A percentile compares a stretch with the other conserved stretches of the same genome.
These are phyloP conservation scores for Ceyx erithaca DNA, from an alignment of 2,797 vertebrate genomes.

Conservation along the genomic window DNA sequence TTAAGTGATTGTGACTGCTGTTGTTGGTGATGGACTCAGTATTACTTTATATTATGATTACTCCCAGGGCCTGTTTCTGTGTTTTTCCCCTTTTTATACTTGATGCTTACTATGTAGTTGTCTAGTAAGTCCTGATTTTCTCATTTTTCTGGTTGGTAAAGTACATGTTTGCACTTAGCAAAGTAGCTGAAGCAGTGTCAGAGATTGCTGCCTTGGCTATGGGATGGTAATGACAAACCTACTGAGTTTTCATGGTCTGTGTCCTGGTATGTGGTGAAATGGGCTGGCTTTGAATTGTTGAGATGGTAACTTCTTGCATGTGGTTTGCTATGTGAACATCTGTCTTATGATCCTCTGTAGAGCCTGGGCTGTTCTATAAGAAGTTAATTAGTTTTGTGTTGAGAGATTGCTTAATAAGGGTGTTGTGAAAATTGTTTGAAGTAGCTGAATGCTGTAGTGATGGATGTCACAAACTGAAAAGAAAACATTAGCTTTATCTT, in stretches of 20 bases:
- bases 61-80: not conserved
- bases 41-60: not conserved
- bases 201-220: not conserved
- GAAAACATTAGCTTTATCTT: slow-evolving; percentile 15
- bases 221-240: not conserved
- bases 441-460: slow-evolving; percentile 22
- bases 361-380: not conserved
- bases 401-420: slow-evolving; percentile 8
- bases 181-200: not conserved
- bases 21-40: not conserved
- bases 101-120: not conserved
- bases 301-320: not conserved
- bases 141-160: not conserved
- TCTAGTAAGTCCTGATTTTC: not conserved
- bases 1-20: not conserved
- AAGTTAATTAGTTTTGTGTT: slow-evolving; percentile 47
- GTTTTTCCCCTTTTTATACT: not conserved
- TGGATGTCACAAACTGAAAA: slow-evolving; percentile 27
- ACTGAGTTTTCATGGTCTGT: not conserved
- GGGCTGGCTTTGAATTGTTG: not conserved
- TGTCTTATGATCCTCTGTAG: not conserved
- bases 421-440: slow-evolving; percentile 45
- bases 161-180: not conserved
- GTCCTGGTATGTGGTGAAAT: not conserved
- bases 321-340: not conserved